Base-by-base conservation (phyloP, 1,140 invertebrate species). In the Micrasema longulum region DNA sequence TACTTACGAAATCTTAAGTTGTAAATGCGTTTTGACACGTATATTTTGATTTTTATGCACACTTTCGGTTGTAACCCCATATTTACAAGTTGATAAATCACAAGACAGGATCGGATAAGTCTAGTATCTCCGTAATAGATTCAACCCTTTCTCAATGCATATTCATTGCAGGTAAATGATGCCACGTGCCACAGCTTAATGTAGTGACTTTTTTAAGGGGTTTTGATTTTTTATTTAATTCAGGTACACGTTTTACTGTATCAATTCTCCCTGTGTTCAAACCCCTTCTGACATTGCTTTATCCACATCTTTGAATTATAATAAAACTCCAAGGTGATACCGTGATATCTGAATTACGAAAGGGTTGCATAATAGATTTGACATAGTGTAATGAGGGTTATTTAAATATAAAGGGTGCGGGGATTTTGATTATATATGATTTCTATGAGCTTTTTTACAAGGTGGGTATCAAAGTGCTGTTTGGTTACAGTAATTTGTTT, bases 81-180 rank as follows among this genome's bases (percentile, higher is more conserved):
- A 31, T 31, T 31, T 4, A 31, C 26, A 31, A 31, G n/a, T n/a
- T 68, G 18, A 69, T 53, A n/a, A 16, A 18, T 55, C 60, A 48
- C 57, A 69, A 69, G 60, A 64, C 57, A 65, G 66, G 64, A 62
- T 20, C 43, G 53, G 72, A 73, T 69, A 73, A 26, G 18, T n/a
- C n/a, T n/a, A n/a, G n/a, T 23, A 73, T 69, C 72, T 43, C 55
- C 55, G 7, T 60, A 53, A 63, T 62, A 23, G 64, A 18, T 12
- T 35, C 36, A 73, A 69, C 72, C 72, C 72, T 73, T 73, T 71
- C 16, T 50, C 11, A 12, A 3, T 48, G n/a, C 65, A 73, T 73
- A 73, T 73, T 69, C 66, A 73, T 53, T 64, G 57, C 72, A 73
- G 72, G 72, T 73, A 73, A 73, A 73, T 60, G 53, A 50, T 36